A percentile compares a stretch with the other conserved stretches of the same genome.
These are phyloP conservation scores for Muscicapa striata DNA, from an alignment of 2,797 vertebrate species.

Conservation along the genomic window DNA sequence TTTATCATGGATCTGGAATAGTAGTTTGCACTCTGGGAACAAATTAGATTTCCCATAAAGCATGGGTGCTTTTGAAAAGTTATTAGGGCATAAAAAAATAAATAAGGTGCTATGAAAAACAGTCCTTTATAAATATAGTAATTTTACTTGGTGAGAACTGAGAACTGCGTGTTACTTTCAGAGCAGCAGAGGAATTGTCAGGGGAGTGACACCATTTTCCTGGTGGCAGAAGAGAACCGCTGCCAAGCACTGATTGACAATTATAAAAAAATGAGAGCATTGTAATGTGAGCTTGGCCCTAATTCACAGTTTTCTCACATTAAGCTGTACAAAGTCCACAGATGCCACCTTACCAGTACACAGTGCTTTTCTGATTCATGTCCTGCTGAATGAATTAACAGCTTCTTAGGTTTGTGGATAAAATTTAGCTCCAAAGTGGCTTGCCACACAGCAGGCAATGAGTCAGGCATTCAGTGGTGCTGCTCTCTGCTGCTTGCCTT, in stretches of 20 bases:
- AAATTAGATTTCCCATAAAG: not conserved
- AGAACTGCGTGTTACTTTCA: not conserved
- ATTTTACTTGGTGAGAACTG: not conserved
- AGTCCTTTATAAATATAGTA: not conserved
- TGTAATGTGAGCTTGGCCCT: not conserved
- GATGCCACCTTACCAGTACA: not conserved
- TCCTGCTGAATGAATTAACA: not conserved
- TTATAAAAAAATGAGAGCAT: not conserved
- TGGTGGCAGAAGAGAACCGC: not conserved
- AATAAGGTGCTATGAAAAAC: not conserved
- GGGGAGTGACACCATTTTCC: not conserved
- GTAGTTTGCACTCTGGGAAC: not conserved
- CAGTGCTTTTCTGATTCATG: not conserved
- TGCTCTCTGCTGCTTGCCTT: not conserved
- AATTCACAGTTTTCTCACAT: not conserved
- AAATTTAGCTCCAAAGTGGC: not conserved
- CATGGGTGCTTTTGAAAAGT: not conserved
- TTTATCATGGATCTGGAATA: not conserved
- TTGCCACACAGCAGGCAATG: not conserved
- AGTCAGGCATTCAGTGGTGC: not conserved
- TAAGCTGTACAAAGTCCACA: not conserved
- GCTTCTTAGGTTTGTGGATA: not conserved
- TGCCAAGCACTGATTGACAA: rapidly evolving
- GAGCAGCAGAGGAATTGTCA: not conserved
- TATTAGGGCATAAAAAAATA: not conserved